Conservation (phyloP, 2,113 vertebrate species). For the Spheniscus mendiculus region DNA sequence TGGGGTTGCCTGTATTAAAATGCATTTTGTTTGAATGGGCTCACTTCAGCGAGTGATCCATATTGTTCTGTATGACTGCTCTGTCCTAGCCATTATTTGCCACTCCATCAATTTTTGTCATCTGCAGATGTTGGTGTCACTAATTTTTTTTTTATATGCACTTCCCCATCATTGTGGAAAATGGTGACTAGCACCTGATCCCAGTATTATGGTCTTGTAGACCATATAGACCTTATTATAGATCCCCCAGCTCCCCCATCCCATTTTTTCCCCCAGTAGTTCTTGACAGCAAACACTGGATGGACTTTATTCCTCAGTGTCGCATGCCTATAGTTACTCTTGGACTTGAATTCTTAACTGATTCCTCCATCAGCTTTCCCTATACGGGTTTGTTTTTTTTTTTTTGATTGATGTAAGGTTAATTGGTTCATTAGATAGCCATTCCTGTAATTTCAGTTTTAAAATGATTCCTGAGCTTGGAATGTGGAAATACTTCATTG, state of each 20-base stretch:
- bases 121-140: not conserved
- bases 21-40: slow-evolving; percentile 43
- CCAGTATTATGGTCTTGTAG: not conserved
- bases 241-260: not conserved
- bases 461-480: not conserved
- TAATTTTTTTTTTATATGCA: not conserved
- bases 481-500: not conserved
- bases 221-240: no score
- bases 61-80: slow-evolving; percentile 52
- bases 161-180: not conserved
- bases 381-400: not conserved
- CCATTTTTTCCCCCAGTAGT: not conserved
- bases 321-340: not conserved
- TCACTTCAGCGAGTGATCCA: slow-evolving; percentile 35
- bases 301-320: not conserved
- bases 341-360: not conserved
- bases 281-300: not conserved
- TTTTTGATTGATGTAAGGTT: not conserved
- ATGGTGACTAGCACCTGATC: not conserved
- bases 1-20: slow-evolving; percentile 16
- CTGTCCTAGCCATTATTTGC: slow-evolving; percentile 38
- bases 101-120: slow-evolving; percentile 40
- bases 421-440: not conserved
- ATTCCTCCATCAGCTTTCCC: not conserved
- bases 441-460: not conserved